These are phyloP conservation scores for Tanytarsus gracilentus DNA, from an alignment of 2,888 invertebrate genomes.

Conservation along the genomic window DNA sequence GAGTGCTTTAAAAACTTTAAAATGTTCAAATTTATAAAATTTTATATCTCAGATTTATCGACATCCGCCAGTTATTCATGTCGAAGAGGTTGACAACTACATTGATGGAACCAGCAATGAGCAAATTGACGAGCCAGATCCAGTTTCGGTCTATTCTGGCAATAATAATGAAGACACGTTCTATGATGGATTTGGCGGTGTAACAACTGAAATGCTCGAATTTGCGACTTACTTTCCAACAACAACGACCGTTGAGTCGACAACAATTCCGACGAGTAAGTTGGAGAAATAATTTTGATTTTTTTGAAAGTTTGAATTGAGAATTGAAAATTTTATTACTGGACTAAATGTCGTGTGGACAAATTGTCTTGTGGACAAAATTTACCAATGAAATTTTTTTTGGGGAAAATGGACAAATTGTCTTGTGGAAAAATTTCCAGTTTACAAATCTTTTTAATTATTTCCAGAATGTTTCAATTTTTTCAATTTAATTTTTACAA, in stretches of 20 bases:
- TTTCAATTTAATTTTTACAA: too few species aligned
- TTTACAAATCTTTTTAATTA: too few species aligned
- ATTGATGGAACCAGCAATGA: slow-evolving; percentile 43
- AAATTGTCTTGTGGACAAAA: too few species aligned
- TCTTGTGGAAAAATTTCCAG: too few species aligned
- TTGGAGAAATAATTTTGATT: background rate
- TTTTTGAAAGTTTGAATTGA: background rate
- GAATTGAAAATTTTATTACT: background rate
- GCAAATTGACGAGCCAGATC: slow-evolving; percentile 38
- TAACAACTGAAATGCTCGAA: slow-evolving; percentile 33
- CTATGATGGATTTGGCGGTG: background rate
- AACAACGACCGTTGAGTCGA: slow-evolving; percentile 46
- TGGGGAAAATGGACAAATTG: too few species aligned
- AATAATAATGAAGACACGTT: slow-evolving; percentile 14
- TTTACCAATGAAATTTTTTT: too few species aligned
- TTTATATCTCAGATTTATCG: slow-evolving; percentile 14
- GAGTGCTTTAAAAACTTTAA: background rate
- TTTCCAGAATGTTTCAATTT: too few species aligned
- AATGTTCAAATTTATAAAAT: background rate
- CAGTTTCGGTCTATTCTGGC: slow-evolving; percentile 36
- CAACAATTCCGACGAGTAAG: slow-evolving; percentile 45
- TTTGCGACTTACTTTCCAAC: slow-evolving; percentile 40
- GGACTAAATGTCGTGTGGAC: too few species aligned
- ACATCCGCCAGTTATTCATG: slow-evolving; percentile 2
- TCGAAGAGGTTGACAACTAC: slow-evolving; percentile 41